A percentile compares a stretch with the other conserved stretches of the same genome.
phyloP scores from a whole-genome alignment of 1,140 invertebrate genomes.

The Elymnias hypermnestra region DNA sequence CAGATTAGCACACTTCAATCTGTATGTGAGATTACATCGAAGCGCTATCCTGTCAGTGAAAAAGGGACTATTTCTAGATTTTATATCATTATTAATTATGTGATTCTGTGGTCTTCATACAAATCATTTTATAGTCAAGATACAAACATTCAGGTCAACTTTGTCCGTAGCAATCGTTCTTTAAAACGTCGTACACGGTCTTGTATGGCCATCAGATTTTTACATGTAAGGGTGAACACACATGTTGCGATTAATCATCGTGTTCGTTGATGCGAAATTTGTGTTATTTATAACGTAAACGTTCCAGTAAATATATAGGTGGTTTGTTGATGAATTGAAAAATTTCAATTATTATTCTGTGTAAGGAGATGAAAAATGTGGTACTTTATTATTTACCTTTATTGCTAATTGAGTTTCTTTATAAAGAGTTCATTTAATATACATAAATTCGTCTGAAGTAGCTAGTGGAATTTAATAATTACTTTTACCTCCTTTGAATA shows the following conservation, averaged over 20 bases:
- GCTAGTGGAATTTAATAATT: too few relatives aligned
- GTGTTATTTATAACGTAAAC: neutral
- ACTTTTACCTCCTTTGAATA: too few relatives aligned
- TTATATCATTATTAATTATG: too few relatives aligned
- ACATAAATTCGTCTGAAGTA: too few relatives aligned
- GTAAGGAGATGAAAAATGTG: too few relatives aligned
- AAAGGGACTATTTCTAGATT: too few relatives aligned
- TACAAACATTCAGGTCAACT: constrained; percentile 10
- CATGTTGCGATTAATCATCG: constrained; percentile 14
- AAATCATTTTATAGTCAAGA: constrained; percentile 3
- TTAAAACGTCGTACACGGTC: constrained; percentile 14
- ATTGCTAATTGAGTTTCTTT: too few relatives aligned
- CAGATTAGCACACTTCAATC: too few relatives aligned
- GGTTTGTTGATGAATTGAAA: constrained; percentile 6
- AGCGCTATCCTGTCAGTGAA: too few relatives aligned
- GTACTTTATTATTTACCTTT: too few relatives aligned
- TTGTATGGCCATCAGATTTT: constrained; percentile 14
- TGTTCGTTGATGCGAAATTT: neutral
- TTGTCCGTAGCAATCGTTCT: constrained; percentile 12
- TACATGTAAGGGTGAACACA: constrained; percentile 10
- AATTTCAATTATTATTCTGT: constrained; percentile 4
- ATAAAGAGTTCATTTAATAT: too few relatives aligned
- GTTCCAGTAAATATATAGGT: neutral
- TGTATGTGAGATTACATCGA: too few relatives aligned
- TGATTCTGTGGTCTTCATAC: neutral